Conservation (phyloP, 1,140 invertebrate genomes). For the Eriosoma lanigerum region DNA sequence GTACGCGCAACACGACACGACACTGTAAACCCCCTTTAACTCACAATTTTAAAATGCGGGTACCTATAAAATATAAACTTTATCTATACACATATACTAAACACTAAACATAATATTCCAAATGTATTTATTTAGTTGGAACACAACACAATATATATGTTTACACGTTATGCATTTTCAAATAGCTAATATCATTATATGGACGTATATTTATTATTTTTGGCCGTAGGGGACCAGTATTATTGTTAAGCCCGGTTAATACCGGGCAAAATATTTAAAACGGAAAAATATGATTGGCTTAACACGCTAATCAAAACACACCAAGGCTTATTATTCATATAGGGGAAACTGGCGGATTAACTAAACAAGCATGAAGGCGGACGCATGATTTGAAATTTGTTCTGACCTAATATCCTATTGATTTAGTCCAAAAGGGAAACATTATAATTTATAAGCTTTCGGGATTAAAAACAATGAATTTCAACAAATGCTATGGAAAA, state of each 20-base stretch:
- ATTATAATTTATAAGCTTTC: not conserved
- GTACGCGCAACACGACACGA: too few relatives aligned
- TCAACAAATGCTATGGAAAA: slow-evolving; percentile 3
- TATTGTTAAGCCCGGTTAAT: slow-evolving; percentile 41
- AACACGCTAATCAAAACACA: slow-evolving; percentile 32
- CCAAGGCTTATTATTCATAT: slow-evolving; percentile 18
- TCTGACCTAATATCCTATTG: slow-evolving; percentile 11
- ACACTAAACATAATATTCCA: not conserved
- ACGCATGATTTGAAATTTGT: slow-evolving; percentile 22
- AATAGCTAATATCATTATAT: not conserved
- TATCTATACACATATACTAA: not conserved
- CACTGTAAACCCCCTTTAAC: too few relatives aligned
- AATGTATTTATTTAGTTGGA: not conserved
- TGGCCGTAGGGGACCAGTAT: not conserved
- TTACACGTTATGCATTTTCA: not conserved
- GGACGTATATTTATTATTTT: not conserved
- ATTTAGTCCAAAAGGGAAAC: slow-evolving; percentile 4
- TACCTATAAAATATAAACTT: not conserved
- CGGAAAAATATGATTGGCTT: slow-evolving; percentile 28
- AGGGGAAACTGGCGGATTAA: slow-evolving; percentile 28
- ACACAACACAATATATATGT: not conserved
- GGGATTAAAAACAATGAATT: slow-evolving; percentile 9
- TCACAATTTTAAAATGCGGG: too few relatives aligned
- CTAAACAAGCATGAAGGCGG: not conserved
- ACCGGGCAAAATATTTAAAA: slow-evolving; percentile 5